Percentiles rank a stretch among this genome's conserved stretches.
Evolutionary conservation across 1,140 invertebrate genomes (phyloP).

Genomic region (Drosophila sp.): DNA sequence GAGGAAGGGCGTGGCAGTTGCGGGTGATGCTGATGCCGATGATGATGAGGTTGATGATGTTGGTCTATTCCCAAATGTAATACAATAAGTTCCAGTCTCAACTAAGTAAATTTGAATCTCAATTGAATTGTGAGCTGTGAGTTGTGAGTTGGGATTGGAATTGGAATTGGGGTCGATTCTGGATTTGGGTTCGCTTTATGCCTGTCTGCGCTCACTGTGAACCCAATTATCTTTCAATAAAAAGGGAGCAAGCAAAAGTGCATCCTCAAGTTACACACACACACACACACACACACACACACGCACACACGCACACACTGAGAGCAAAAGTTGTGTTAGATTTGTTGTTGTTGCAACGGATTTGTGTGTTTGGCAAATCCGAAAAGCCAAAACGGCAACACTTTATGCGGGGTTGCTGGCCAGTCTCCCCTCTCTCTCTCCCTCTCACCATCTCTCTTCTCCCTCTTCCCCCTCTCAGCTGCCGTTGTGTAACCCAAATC

Average conservation of each 20-base stretch:
- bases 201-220: conserved; percentile 65
- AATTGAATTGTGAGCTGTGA: conserved; percentile 74
- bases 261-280: conserved; percentile 80
- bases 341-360: conserved; percentile 61
- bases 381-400: conserved; percentile 71
- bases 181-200: conserved; percentile 54
- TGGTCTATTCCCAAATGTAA: conserved; percentile 58
- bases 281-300: conserved; percentile 11
- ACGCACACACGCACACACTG: not conserved
- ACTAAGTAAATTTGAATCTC: conserved; percentile 83
- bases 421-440: conserved; percentile 3
- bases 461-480: conserved; percentile 17
- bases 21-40: conserved; percentile 32
- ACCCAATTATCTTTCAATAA: conserved; percentile 84
- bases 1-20: conserved; percentile 26
- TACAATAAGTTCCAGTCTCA: conserved; percentile 58
- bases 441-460: conserved; percentile 3
- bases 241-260: conserved; percentile 70
- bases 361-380: conserved; percentile 75
- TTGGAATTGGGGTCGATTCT: not conserved
- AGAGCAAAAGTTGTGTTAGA: conserved; percentile 21
- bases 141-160: conserved; percentile 21
- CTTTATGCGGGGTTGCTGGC: conserved; percentile 25
- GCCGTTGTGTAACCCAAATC: conserved; percentile 77
- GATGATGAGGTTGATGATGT: conserved; percentile 25